phyloP scores from a whole-genome alignment of 2,797 vertebrate genomes.

The Holocentrus rufus region DNA sequence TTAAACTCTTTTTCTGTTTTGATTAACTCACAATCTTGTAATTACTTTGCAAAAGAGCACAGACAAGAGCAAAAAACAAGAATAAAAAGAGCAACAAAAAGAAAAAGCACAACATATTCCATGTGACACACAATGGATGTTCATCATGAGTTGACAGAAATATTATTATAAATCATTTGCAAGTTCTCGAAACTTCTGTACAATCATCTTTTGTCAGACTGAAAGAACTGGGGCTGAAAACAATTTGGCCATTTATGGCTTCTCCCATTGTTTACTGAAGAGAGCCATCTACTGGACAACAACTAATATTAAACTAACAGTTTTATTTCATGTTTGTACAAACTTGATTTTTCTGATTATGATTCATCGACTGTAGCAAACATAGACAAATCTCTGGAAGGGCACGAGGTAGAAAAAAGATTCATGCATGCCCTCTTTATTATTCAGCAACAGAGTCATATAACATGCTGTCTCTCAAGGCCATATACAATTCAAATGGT shows the following conservation, averaged over 20 bases:
- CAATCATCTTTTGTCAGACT: not conserved
- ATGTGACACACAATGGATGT: not conserved
- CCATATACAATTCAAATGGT: constrained; percentile 3
- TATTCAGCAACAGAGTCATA: constrained; percentile 2
- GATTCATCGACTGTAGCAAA: not conserved
- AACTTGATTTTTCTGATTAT: constrained; percentile 3
- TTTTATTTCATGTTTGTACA: not conserved
- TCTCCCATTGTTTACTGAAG: constrained; percentile 63
- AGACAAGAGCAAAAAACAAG: not conserved
- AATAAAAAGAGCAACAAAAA: not conserved
- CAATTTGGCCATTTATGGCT: not conserved
- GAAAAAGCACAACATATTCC: not conserved
- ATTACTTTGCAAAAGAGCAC: constrained; percentile 27
- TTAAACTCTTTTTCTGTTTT: constrained; percentile 43
- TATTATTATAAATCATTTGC: not conserved
- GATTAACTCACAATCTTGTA: constrained; percentile 35
- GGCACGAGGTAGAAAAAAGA: not conserved
- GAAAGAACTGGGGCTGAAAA: constrained; percentile 3
- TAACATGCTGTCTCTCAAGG: constrained; percentile 23
- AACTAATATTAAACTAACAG: constrained; percentile 11
- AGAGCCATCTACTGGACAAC: constrained; percentile 75
- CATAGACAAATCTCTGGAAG: not conserved
- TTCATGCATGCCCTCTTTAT: no score
- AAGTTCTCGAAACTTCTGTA: not conserved
- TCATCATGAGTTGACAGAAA: constrained; percentile 12